These are phyloP conservation scores for Percopsis transmontana DNA, from an alignment of 2,113 vertebrate genomes.

Conservation along the genomic window DNA sequence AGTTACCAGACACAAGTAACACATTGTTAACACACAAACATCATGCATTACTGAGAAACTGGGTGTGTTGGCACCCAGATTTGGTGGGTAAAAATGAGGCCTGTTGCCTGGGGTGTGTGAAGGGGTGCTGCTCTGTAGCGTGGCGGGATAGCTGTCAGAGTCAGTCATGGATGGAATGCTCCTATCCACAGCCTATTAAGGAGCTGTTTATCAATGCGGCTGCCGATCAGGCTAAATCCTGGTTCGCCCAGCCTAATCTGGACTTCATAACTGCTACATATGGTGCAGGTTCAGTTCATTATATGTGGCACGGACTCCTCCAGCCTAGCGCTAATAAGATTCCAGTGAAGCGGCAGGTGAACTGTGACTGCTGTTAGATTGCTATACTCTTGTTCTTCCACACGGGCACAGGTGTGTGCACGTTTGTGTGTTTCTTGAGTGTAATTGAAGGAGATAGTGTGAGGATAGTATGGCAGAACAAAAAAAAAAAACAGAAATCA, in stretches of 20 bases:
- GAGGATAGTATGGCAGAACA: neutral
- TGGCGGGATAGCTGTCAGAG: conserved; percentile 65
- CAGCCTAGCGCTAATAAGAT: conserved; percentile 44
- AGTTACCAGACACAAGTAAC: conserved; percentile 37
- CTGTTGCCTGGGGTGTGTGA: conserved; percentile 28
- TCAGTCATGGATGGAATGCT: conserved; percentile 72
- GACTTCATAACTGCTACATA: conserved; percentile 68
- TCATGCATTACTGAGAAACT: conserved; percentile 11
- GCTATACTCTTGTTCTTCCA: conserved; percentile 26
- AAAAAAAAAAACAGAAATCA: neutral
- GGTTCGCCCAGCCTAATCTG: conserved; percentile 64
- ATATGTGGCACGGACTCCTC: conserved; percentile 36
- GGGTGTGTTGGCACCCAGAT: conserved; percentile 29
- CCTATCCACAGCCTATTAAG: conserved; percentile 68
- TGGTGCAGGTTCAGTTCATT: conserved; percentile 65
- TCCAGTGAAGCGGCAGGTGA: conserved; percentile 44
- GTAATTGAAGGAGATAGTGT: neutral
- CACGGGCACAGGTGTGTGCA: conserved; percentile 14
- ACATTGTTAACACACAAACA: conserved; percentile 25
- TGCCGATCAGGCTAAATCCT: conserved; percentile 56
- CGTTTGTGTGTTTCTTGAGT: neutral
- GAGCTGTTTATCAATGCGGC: conserved; percentile 72
- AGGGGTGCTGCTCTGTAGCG: conserved; percentile 65
- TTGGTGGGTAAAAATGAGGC: conserved; percentile 61
- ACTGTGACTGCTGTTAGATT: conserved; percentile 40